These are phyloP conservation scores for Morpho deidamia DNA, from an alignment of 2,888 invertebrate genomes.

Conservation along the genomic window DNA sequence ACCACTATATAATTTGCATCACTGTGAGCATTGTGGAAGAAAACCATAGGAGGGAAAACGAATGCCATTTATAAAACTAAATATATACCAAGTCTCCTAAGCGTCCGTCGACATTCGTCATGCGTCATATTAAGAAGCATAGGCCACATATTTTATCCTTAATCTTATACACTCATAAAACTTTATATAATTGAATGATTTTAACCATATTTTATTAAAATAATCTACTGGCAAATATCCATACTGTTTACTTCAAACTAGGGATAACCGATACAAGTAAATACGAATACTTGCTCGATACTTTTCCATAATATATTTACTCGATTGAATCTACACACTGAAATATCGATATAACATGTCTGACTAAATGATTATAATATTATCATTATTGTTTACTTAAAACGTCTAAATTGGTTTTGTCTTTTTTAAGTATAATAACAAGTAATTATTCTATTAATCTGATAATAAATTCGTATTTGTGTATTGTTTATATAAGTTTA, in stretches of 20 bases:
- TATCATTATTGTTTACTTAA: too few relatives aligned
- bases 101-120: constrained; percentile 92
- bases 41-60: constrained; percentile 76
- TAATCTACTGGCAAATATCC: constrained; percentile 75
- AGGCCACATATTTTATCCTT: constrained; percentile 78
- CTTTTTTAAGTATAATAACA: too few relatives aligned
- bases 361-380: too few relatives aligned
- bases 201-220: constrained; percentile 66
- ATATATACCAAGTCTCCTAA: constrained; percentile 90
- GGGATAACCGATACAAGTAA: constrained; percentile 23
- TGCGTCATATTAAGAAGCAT: constrained; percentile 88
- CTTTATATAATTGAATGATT: constrained; percentile 56
- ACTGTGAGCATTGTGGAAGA: constrained; percentile 45
- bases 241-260: constrained; percentile 78
- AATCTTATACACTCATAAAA: constrained; percentile 47
- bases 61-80: constrained; percentile 70
- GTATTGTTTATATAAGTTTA: too few relatives aligned
- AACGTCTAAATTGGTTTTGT: too few relatives aligned
- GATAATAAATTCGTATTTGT: too few relatives aligned
- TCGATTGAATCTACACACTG: constrained; percentile 1
- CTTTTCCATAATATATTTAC: background rate
- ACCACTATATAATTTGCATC: constrained; percentile 35
- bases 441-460: too few relatives aligned
- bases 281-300: constrained; percentile 11
- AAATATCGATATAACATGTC: too few relatives aligned